Conservation (phyloP, 2,797 vertebrate genomes). For the Pseudomugil gertrudae region DNA sequence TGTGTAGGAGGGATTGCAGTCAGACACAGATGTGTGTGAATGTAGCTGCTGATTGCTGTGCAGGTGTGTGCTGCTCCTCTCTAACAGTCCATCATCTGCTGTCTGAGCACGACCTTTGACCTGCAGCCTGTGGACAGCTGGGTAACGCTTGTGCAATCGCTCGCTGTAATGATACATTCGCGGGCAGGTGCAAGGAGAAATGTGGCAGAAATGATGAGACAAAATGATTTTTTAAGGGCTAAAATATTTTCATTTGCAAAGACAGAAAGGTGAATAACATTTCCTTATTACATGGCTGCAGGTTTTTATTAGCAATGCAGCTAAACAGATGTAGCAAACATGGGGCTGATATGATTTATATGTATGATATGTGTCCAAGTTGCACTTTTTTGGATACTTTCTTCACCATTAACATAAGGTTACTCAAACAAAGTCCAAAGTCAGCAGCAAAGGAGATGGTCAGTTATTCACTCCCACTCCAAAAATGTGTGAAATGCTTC, state of each 20-base stretch:
- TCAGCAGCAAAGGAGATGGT: not conserved
- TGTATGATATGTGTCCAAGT: no score
- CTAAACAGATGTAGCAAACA: no score
- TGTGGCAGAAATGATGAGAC: no score
- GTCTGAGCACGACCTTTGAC: constrained; percentile 10
- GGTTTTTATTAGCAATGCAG: not conserved
- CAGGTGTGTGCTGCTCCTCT: constrained; percentile 30
- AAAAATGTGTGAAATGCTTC: not conserved
- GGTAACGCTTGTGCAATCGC: constrained; percentile 1
- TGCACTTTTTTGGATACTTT: no score
- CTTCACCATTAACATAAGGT: no score
- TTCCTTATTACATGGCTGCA: not conserved
- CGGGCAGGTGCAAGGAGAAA: not conserved
- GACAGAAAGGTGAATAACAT: no score
- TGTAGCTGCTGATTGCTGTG: constrained; percentile 10
- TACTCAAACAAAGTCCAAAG: no score
- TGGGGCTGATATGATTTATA: no score
- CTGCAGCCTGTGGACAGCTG: constrained; percentile 20
- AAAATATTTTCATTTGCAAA: not conserved
- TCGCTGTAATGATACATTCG: constrained; percentile 1
- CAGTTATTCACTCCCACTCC: not conserved
- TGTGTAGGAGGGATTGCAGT: not conserved
- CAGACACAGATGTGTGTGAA: not conserved
- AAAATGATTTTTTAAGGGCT: not conserved
- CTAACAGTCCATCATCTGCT: constrained; percentile 1